These are phyloP conservation scores for Nycticryphes semicollaris DNA, from an alignment of 2,113 vertebrate species.

Conservation along the genomic window DNA sequence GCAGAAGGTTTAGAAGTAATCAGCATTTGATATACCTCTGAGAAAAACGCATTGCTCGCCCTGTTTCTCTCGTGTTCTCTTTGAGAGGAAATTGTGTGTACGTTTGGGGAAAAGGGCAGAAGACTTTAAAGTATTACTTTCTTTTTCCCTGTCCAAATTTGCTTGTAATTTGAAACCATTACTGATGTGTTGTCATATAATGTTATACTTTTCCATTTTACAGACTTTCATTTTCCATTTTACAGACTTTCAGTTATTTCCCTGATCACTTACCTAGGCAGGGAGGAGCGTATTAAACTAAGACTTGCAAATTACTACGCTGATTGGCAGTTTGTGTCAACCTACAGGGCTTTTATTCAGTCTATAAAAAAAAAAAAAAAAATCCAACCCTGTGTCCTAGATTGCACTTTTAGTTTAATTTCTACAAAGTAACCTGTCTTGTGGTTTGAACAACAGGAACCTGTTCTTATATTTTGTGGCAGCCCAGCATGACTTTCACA, in stretches of 20 bases:
- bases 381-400: not conserved
- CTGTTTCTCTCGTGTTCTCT: not conserved
- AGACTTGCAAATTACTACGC: not conserved
- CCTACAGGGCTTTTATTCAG: not conserved
- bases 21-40: not conserved
- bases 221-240: not conserved
- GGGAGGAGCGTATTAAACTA: not conserved
- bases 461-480: not conserved
- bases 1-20: slow-evolving; percentile 11
- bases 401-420: not conserved
- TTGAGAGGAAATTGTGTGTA: not conserved
- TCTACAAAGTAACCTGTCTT: not conserved
- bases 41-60: too few species aligned
- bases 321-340: not conserved
- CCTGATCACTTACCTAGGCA: not conserved
- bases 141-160: not conserved
- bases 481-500: not conserved
- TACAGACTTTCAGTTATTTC: not conserved
- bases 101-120: not conserved
- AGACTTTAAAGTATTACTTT: not conserved
- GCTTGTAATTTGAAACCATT: slow-evolving; percentile 10
- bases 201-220: not conserved
- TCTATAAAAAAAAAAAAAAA: not conserved
- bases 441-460: not conserved
- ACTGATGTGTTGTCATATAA: not conserved